Evolutionary conservation across 2,888 invertebrate genomes (phyloP), one percentile per base, ranked within the genome.

Genomic region (Abscondita cerata): DNA sequence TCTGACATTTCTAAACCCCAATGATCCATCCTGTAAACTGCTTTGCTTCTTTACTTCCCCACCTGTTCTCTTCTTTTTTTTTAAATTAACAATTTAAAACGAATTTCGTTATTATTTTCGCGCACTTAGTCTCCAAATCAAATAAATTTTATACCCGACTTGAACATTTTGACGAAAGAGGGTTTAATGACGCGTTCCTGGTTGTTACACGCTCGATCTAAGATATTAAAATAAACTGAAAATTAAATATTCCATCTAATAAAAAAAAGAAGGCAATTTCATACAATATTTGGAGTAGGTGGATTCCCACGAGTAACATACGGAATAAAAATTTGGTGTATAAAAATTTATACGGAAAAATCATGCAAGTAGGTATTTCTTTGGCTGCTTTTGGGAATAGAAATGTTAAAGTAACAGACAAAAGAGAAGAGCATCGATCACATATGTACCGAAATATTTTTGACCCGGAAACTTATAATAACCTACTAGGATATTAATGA

Each of bases 1-100:
- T 72, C 74, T 77, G 79, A 77, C 79, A 79, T 80, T 78, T 78
- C 77, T 74, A 71, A 73, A 76, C 75, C 73, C 72, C 73, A 77
- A 75, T 76, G 76, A 77, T 76, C 75, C 75, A 75, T 75, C 59
- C 64, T 53, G 64, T 60, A 64, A 64, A 64, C 64, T 64, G 64
- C 64, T 50, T 64, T 60, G 60, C 52, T 59, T 34, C 64, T 57
- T 57, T 25, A 33, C 52, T 48, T 46, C 64, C 56, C 56, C 56
- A 57, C 57, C 52, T 55, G 59, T 31, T 51, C 56, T 56, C 52
- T 57, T 56, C 48, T 59, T 60, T 56, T 52, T 48, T 50, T 56
- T 25, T 52, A 56, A 56, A 50, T 50, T 55, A 50, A 63, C 65
- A 70, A 68, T 71, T 70, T 70, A 71, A 69, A 69, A 71, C 68